These are phyloP conservation scores for Glaucomys volans DNA, from an alignment of 2,113 vertebrate genomes.

Conservation along the genomic window DNA sequence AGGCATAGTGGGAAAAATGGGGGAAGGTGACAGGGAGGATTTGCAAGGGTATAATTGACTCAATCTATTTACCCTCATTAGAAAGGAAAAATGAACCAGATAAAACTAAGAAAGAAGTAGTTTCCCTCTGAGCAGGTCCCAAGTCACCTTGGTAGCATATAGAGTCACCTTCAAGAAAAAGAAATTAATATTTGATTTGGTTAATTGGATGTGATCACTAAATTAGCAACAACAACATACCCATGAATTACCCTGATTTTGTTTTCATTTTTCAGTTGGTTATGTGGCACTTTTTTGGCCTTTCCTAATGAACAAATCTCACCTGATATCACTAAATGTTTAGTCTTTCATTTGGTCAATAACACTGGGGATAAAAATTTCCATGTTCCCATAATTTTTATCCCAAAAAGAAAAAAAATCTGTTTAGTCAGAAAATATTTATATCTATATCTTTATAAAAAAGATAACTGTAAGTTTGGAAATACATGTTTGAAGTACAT, in stretches of 20 bases:
- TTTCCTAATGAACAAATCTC: slow-evolving; percentile 21
- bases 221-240: neutral
- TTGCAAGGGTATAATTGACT: neutral
- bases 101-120: neutral
- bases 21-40: neutral
- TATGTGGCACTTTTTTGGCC: slow-evolving; percentile 4
- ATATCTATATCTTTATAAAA: slow-evolving; percentile 30
- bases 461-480: slow-evolving; percentile 32
- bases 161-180: neutral
- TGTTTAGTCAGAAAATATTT: slow-evolving; percentile 59
- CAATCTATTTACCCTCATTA: neutral
- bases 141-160: neutral
- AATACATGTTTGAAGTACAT: slow-evolving; percentile 51
- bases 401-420: slow-evolving; percentile 15
- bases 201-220: slow-evolving; percentile 34
- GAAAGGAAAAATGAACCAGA: slow-evolving; percentile 43
- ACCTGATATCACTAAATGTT: slow-evolving; percentile 39
- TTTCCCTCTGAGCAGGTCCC: neutral
- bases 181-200: slow-evolving; percentile 33
- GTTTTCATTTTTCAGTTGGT: slow-evolving; percentile 32
- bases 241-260: slow-evolving; percentile 8
- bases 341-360: slow-evolving; percentile 41
- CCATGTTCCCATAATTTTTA: slow-evolving; percentile 23
- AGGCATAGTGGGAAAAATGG: neutral
- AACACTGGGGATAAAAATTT: slow-evolving; percentile 32